Evolutionary conservation across 2,888 invertebrate genomes (phyloP).

Genomic region (Ischnus inquisitorius): DNA sequence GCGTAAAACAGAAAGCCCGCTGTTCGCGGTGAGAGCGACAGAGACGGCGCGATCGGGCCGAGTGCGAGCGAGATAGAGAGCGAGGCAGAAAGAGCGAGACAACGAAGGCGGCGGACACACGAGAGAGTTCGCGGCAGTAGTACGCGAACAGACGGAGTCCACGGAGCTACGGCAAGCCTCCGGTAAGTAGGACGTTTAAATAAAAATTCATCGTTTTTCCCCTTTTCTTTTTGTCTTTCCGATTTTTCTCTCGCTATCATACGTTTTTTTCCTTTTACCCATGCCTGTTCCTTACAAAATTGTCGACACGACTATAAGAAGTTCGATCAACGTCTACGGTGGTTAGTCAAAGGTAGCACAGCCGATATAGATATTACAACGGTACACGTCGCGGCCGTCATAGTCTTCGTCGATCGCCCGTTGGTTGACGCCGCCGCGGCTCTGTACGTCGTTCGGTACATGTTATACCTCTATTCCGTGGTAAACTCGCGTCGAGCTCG

Average conservation of each 20-base stretch:
- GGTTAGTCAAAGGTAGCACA: conserved; percentile 21
- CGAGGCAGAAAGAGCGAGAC: conserved; percentile 54
- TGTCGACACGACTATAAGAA: conserved; percentile 17
- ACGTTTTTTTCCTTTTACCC: not conserved
- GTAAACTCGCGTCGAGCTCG: conserved; percentile 61
- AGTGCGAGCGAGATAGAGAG: conserved; percentile 30
- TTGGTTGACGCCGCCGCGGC: conserved; percentile 51
- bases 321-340: not conserved
- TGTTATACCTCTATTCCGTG: conserved; percentile 60
- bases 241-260: conserved; percentile 6
- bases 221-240: not conserved
- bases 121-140: conserved; percentile 70
- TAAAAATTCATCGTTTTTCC: conserved; percentile 44
- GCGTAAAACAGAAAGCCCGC: conserved; percentile 42
- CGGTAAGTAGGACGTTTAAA: conserved; percentile 72
- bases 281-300: not conserved
- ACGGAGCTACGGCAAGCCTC: conserved; percentile 70
- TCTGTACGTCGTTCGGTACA: conserved; percentile 45
- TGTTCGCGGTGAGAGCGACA: conserved; percentile 14
- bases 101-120: conserved; percentile 67
- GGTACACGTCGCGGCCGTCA: conserved; percentile 30
- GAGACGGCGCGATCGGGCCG: conserved; percentile 21
- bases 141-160: conserved; percentile 69
- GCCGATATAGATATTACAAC: conserved; percentile 16
- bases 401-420: conserved; percentile 58